Evolutionary conservation across 2,797 vertebrate species (phyloP).

Genomic region (Gymnoscopelus braueri): DNA sequence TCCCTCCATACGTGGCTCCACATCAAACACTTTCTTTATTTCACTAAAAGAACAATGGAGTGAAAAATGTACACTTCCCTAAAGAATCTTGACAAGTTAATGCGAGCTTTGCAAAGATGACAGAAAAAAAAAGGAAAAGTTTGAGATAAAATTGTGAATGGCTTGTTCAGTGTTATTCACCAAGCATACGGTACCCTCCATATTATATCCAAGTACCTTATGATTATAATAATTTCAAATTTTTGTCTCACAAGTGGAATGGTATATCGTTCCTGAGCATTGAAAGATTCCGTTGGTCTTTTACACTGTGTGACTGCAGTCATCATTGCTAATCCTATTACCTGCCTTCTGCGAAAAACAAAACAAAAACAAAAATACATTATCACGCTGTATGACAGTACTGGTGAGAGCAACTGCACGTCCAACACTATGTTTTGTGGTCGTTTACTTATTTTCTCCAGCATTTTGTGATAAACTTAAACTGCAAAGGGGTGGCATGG

Average conservation of each 20-base stretch:
- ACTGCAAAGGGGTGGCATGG: constrained; percentile 29
- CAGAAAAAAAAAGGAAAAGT: constrained; percentile 1
- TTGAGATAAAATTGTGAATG: constrained; percentile 11
- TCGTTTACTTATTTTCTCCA: constrained; percentile 18
- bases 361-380: too few relatives aligned
- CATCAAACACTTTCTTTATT: constrained; percentile 40
- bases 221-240: too few relatives aligned
- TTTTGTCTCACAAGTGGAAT: neutral
- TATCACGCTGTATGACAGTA: constrained; percentile 1
- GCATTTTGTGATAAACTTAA: constrained; percentile 23
- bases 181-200: neutral
- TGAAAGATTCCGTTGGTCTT: too few relatives aligned
- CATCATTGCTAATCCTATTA: neutral
- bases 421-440: neutral
- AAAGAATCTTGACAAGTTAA: constrained; percentile 48
- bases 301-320: neutral
- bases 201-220: too few relatives aligned
- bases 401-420: neutral
- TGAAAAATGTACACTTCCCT: constrained; percentile 56
- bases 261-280: neutral
- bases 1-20: constrained; percentile 35
- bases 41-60: constrained; percentile 66
- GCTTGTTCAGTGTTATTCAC: neutral
- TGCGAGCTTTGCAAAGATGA: constrained; percentile 29
- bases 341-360: neutral